Evolutionary conservation across 2,797 vertebrate genomes (phyloP).

Genomic region (Coccyzus lansbergi): DNA sequence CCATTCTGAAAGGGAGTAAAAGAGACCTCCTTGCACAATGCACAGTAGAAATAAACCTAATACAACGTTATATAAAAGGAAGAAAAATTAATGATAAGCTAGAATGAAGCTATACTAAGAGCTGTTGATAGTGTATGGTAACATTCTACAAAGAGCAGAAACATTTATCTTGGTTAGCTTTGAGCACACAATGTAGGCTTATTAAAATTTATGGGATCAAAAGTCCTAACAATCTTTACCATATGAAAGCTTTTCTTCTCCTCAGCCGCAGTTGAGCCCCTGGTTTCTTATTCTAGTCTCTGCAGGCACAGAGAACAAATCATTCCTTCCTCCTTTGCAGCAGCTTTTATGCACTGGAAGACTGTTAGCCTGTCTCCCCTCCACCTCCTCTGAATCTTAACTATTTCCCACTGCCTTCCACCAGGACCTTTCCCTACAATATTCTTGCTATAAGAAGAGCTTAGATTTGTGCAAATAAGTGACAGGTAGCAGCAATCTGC

Average conservation of each 20-base stretch:
- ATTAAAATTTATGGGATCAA: not conserved
- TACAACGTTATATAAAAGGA: no score
- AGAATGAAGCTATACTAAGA: not conserved
- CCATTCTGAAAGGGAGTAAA: slow-evolving; percentile 39
- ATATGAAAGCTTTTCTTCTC: not conserved
- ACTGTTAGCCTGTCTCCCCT: not conserved
- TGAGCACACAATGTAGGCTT: not conserved
- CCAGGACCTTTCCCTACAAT: not conserved
- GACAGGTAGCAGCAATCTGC: not conserved
- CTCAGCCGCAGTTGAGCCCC: not conserved
- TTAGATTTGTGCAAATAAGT: not conserved
- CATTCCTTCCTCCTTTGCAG: not conserved
- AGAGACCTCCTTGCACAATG: not conserved
- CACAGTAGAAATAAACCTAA: not conserved
- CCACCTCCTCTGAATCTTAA: not conserved
- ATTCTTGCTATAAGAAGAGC: not conserved
- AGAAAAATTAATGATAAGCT: not conserved
- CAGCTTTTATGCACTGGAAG: not conserved
- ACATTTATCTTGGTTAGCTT: not conserved
- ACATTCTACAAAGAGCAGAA: not conserved
- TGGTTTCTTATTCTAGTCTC: not conserved
- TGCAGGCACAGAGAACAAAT: not conserved
- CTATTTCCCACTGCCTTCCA: not conserved
- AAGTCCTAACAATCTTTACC: not conserved
- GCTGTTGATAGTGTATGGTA: not conserved